phyloP scores from a whole-genome alignment of 1,140 invertebrate species.

The Thaumetopoea pityocampa region DNA sequence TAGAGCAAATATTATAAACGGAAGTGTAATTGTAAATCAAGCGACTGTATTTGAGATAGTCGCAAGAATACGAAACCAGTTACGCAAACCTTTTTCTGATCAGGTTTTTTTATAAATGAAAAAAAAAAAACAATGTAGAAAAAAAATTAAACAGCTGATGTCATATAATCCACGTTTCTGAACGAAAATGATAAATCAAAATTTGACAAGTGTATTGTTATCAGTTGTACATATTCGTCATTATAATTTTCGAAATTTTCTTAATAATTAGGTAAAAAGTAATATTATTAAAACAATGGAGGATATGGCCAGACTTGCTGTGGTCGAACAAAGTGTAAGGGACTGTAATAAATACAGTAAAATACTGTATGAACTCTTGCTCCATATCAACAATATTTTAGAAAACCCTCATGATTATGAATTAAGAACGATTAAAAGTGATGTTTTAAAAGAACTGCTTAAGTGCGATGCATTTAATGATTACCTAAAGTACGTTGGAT shows the following conservation, averaged over 20 bases:
- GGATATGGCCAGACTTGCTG: constrained; percentile 54
- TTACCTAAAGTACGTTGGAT: constrained; percentile 60
- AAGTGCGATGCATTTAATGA: constrained; percentile 37
- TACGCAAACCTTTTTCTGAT: no score
- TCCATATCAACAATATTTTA: constrained; percentile 46
- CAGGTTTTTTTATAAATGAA: no score
- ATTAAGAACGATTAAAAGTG: constrained; percentile 34
- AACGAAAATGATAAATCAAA: constrained; percentile 43
- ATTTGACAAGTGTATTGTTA: constrained; percentile 35
- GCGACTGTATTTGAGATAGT: no score
- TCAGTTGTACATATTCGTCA: constrained; percentile 7
- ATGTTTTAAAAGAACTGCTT: constrained; percentile 31
- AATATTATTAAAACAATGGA: constrained; percentile 45
- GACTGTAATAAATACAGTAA: constrained; percentile 41
- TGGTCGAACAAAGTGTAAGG: constrained; percentile 46
- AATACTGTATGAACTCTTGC: constrained; percentile 44
- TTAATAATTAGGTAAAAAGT: constrained; percentile 12
- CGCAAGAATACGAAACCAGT: no score
- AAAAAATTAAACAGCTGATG: no score
- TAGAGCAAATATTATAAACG: no score
- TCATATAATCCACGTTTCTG: constrained; percentile 11
- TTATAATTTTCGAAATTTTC: constrained; percentile 12
- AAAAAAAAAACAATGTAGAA: no score
- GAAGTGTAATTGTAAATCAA: neutral
- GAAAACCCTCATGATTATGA: constrained; percentile 51